Percentiles rank a stretch among this genome's conserved stretches.
Conservation (phyloP, 2,888 invertebrate genomes). For the Drosophila ustulata region DNA sequence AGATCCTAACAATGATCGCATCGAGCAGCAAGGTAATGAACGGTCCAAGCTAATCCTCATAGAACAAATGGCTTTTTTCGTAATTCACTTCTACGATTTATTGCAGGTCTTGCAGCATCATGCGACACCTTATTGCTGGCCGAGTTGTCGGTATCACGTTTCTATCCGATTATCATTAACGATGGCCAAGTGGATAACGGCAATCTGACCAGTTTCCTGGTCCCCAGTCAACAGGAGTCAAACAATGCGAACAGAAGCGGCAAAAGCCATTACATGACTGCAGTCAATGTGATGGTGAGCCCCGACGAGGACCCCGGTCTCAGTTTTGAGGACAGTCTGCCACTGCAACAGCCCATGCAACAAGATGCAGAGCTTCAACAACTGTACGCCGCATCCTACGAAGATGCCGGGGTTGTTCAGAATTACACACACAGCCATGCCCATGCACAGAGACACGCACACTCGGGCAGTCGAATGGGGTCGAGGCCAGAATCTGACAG, state of each 20-base stretch:
- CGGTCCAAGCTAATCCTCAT: not conserved
- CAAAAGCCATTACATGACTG: constrained; percentile 1
- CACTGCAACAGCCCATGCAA: constrained; percentile 9
- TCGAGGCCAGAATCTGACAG: constrained; percentile 14
- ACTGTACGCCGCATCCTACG: not conserved
- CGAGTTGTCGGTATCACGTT: constrained; percentile 87
- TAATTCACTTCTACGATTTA: constrained; percentile 10
- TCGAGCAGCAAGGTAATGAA: constrained; percentile 90
- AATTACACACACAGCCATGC: constrained; percentile 34
- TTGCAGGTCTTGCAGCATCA: constrained; percentile 89
- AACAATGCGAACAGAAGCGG: constrained; percentile 12
- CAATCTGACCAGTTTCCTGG: constrained; percentile 81
- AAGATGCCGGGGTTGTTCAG: constrained; percentile 3
- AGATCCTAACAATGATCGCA: constrained; percentile 90
- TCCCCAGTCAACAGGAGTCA: constrained; percentile 7
- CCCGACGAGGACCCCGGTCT: constrained; percentile 18
- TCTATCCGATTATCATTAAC: constrained; percentile 82
- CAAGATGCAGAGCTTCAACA: constrained; percentile 5
- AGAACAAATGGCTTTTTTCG: not conserved
- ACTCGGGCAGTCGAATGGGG: not conserved
- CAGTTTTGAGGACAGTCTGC: constrained; percentile 36
- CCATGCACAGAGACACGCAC: constrained; percentile 43
- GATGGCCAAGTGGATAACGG: constrained; percentile 80
- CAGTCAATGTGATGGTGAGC: constrained; percentile 4
- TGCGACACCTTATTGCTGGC: constrained; percentile 89